A percentile compares a stretch with the other conserved stretches of the same genome.
Conservation (phyloP, 2,888 invertebrate species). For the Bellardia bayeri region DNA sequence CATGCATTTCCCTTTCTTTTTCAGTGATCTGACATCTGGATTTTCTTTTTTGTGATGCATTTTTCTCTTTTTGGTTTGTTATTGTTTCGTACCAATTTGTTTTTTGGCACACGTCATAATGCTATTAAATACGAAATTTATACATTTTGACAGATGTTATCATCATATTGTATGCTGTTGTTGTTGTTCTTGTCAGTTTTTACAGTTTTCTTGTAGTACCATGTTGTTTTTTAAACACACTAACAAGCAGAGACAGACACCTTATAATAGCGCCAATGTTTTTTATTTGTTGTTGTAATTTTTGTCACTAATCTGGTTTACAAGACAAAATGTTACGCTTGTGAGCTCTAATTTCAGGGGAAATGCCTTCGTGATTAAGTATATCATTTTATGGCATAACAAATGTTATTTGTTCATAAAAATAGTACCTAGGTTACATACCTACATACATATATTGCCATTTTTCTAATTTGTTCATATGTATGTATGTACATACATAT, state of each 20-base stretch:
- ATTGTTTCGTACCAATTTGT: neutral
- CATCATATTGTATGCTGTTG: neutral
- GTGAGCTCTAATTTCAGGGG: conserved; percentile 8
- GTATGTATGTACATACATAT: no score
- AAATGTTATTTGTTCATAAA: neutral
- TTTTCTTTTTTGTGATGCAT: conserved; percentile 7
- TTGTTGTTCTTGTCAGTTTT: neutral
- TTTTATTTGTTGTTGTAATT: neutral
- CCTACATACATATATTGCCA: neutral
- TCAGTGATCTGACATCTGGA: conserved; percentile 30
- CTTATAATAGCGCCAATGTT: neutral
- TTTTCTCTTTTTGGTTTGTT: neutral
- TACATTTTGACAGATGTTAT: conserved; percentile 38
- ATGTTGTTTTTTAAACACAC: neutral
- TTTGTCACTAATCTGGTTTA: conserved; percentile 19
- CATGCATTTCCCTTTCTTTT: neutral
- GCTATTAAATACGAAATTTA: conserved; percentile 40
- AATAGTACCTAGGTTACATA: neutral
- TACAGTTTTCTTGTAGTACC: neutral
- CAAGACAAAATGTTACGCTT: conserved; percentile 23
- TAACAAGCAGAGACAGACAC: neutral
- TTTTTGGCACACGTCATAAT: conserved; percentile 58
- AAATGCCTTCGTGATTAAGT: neutral
- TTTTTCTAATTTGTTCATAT: neutral
- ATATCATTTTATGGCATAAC: conserved; percentile 4